Base-by-base conservation (phyloP, 1,140 invertebrate genomes). In the Bicyclus anynana region DNA sequence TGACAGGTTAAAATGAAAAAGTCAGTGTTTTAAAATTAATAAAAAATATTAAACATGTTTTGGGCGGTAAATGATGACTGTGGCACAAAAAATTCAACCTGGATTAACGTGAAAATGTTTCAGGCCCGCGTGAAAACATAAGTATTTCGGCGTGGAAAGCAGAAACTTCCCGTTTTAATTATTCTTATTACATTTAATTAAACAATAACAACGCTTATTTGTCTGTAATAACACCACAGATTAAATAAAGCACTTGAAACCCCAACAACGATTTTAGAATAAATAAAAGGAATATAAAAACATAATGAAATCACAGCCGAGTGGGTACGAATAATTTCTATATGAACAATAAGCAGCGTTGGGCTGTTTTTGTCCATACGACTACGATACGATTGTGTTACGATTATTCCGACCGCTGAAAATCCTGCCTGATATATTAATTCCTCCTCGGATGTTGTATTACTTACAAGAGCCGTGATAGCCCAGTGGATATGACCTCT, bases 271-370 rank as follows among this genome's bases (percentile, higher is more conserved):
- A 40, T 57, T 52, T 52, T 58, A 46, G 42, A 35, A 59, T 52
- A 58, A 58, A 58, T 52, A 58, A 58, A 58, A 52, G n/a, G 40
- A 52, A 53, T 52, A 53, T 52, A 47, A 59, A 59, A 59, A 59
- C 49, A 59, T 59, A 59, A 59, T 59, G 42, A 59, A 59, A 59
- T 59, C 40, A 26, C 56, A 59, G 16, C 27, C 33, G 56, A 59
- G 56, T 59, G 49, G 56, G 14, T 29, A 27, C 42, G 49, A 59
- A 59, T 53, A 47, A 59, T 59, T 59, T 47, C 21, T 38, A 21
- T 59, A 53, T 59, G 51, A 58, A 44, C 42, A 44, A 21, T 14
- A 44, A 44, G 42, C 42, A 21, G 7, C 9, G 42, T 14, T 1
- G 4, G n/a, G 1, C 5, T 6, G 4, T 17, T 23, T 44, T 21